Base-by-base conservation (phyloP, 1,140 invertebrate species). In the Danaus melanippus region DNA sequence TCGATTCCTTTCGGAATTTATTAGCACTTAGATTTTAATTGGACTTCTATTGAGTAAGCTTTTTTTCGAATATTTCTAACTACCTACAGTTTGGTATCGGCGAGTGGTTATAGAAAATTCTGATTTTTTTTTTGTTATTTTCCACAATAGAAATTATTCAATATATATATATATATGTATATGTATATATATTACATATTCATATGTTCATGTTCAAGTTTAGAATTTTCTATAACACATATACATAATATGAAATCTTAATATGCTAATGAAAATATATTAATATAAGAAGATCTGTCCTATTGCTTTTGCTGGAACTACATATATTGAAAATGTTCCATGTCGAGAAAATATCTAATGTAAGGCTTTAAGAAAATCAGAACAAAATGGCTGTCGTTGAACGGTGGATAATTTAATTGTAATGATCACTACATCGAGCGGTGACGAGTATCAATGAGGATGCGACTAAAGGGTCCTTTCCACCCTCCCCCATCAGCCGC, bases 1-100 rank as follows among this genome's bases (percentile, higher is more conserved):
- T 85, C 80, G 79, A 82, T 81, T 82, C 79, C 76, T 75, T 79
- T 77, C 67, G 66, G 56, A 64, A 83, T 82, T 84, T 84, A 84
- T 84, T 86, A 79, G 79, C 74, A 68, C 71, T 82, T 73, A 67
- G 68, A 67, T 74, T 78, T 81, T 84, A 81, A 84, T 84, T 81
- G 77, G 74, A 69, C 66, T 70, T 72, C 58, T 71, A 75, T 75
- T 75, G 72, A 75, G 69, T 68, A 64, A 66, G 67, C 65, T 70
- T 69, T 60, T 66, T 67, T 68, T 61, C 62, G 61, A 64, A 68
- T 67, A 55, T 56, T 32, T 61, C 43, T 51, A 60, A 54, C 42
- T 57, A 58, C 51, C 44, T 56, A 60, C 54, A 60, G 54, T 48
- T 63, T 57, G 17, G 12, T 42, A 45, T 45, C 50, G 42, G 40